Evolutionary conservation across 2,113 vertebrate species (phyloP), one percentile per base, ranked within the genome.

Genomic region (Columba janthina): DNA sequence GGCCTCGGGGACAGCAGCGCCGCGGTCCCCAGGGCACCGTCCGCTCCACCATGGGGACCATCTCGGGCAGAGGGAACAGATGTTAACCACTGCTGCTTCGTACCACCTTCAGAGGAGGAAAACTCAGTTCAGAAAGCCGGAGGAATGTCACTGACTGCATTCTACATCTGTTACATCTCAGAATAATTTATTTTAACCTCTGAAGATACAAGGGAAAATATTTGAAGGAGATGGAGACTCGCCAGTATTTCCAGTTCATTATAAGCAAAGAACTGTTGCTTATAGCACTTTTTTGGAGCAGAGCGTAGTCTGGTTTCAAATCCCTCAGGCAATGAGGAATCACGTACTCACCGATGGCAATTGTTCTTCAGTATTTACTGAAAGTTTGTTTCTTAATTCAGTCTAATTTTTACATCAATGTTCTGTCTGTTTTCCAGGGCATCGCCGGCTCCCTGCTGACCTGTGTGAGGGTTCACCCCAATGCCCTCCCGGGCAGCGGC

Each of bases 221-320:
- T 94, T 91, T 87, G 79, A 78, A 96, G 91, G 93, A 69, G 84
- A 79, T 95, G 93, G 94, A 95, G 93, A 7, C 31, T 60, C 92
- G 93, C 94, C 95, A 95, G 93, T 82, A 93, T 85, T 96, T 96
- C 87, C 94, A 97, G 95, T 64, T 95, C 93, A 72, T 95, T 94
- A 91, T 56, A 82, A 93, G 91, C 73, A 75, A 46, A 48, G 91
- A 90, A 65, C 87, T 95, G 95, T 94, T 95, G 93, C 93, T 93
- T 85, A 32, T 79, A 95, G 94, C 93, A 87, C 89, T 93, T 91
- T 87, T 67, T 75, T 96, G 89, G 96, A 95, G 91, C 93, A 75
- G 81, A 57, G 80, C 75, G n/a, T 8, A 89, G 93, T 94, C 93
- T 96, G 93, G 87, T 76, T 97, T 91, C 48, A 91, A 95, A 91